Base-by-base conservation (phyloP, 2,888 invertebrate genomes). In the Aphodius granarius region DNA sequence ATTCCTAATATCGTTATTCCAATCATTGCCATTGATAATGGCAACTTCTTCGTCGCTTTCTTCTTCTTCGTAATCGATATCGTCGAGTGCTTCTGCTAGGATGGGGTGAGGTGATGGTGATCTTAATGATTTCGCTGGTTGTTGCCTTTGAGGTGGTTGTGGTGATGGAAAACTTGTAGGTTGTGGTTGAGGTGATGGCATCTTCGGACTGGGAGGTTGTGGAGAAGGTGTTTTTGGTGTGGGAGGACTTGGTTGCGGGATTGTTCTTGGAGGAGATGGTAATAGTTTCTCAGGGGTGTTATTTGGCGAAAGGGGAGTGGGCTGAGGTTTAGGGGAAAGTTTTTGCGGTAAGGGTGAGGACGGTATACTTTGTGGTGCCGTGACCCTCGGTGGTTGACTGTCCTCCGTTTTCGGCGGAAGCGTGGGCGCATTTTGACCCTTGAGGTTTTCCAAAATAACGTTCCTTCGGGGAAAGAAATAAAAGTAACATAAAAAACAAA, bases 81-180 rank as follows among this genome's bases (percentile, higher is more conserved):
- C 78, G 16, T 85, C 83, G 6, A 83, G 81, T 66, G 83, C 81
- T 78, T 85, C 85, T 75, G 68, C 73, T 66, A 73, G 16, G 19
- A 78, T 72, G 0, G 85, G 86, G 78, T 85, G 86, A 2, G 86
- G 84, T 9, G 85, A 83, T 9, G 85, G 83, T n/a, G 86, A 83
- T 75, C 85, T 82, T 73, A 85, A 85, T 21, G 85, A 84, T 80
- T 84, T 84, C 6, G 84, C 83, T 2, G 83, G 81, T 72, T 81
- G 82, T 9, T 82, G 68, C 20, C 75, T 77, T 76, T 64, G 73
- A 43, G 77, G 76, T 43, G 77, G 75, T 68, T 71, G 75, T 3
- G 73, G 72, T 19, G 74, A 74, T 64, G 75, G 75, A 66, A 74
- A 20, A 13, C 79, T 79, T 43, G 6, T 6, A 13, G 63, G 70